These are phyloP conservation scores for Centropristis striata DNA, from an alignment of 2,113 vertebrate species.

Conservation along the genomic window DNA sequence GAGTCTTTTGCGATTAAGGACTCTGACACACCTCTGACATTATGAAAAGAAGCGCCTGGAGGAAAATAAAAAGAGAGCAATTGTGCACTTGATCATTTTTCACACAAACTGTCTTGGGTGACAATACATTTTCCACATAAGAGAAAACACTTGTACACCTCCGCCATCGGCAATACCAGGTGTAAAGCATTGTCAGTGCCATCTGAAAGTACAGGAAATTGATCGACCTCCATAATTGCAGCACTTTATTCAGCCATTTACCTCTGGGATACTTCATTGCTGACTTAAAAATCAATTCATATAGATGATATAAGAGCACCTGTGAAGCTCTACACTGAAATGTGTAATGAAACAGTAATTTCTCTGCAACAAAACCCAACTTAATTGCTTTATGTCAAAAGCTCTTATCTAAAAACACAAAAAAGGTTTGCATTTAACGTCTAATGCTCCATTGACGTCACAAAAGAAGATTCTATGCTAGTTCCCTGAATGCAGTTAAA, in stretches of 20 bases:
- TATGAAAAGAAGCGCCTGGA: not conserved
- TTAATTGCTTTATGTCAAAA: not conserved
- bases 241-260: not conserved
- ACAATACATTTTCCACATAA: not conserved
- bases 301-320: not conserved
- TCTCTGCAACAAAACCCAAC: too few species aligned
- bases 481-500: not conserved
- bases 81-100: not conserved
- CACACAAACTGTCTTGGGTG: not conserved
- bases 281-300: conserved; percentile 10
- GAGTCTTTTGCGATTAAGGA: not conserved
- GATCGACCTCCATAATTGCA: conserved; percentile 6
- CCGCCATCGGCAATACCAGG: not conserved
- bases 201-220: conserved; percentile 19
- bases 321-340: not conserved
- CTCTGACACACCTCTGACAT: not conserved
- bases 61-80: not conserved
- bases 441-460: not conserved
- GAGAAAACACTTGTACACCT: not conserved
- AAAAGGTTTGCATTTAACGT: not conserved
- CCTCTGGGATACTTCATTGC: not conserved
- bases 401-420: not conserved
- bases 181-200: not conserved
- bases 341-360: not conserved
- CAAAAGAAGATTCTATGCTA: not conserved